Base-by-base conservation (phyloP, 2,113 vertebrate species). In the Ictalurus furcatus region DNA sequence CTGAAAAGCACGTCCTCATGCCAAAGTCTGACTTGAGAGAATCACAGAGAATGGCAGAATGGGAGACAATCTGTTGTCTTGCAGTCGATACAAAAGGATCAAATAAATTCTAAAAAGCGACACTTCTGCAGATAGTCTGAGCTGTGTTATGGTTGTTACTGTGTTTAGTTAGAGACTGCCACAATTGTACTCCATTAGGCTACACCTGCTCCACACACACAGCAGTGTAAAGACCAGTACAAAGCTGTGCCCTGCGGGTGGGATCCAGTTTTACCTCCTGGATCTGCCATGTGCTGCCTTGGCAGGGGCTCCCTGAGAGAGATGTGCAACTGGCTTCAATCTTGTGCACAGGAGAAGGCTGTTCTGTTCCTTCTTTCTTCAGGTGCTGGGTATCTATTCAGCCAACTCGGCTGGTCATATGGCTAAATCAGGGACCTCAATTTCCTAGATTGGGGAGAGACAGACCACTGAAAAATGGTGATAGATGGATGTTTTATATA, bases 1-100 rank as follows among this genome's bases (percentile, higher is more conserved):
- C 87, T 56, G 1, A 69, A 88, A 88, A 90, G 78, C 88, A 89
- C 28, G 87, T 90, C 85, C 69, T n/a, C 2, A 28, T 91, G 92
- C 93, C 93, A 94, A 88, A 89, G 91, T 90, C 90, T 87, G 56
- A 91, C 90, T 89, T 91, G 88, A 94, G 90, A 89, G 89, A 92
- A 93, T 93, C 83, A 92, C 88, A 92, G 91, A 91, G 90, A 89
- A 80, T 86, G 82, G 90, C 90, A 88, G 74, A 85, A 67, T 30
- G 59, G 63, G 88, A 87, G 85, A 86, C 30, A 90, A 91, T 90
- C 88, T 91, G 88, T 87, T 93, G 88, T 92, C 91, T 92, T 89
- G 85, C 89, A 91, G 91, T 92, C 93, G 92, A 88, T 91, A 88
- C 91, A 65, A 91, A 90, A 88, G 92, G 91, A 89, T 58, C 71